Evolutionary conservation across 2,888 invertebrate species (phyloP).

Genomic region (Stenichneumon culpator): DNA sequence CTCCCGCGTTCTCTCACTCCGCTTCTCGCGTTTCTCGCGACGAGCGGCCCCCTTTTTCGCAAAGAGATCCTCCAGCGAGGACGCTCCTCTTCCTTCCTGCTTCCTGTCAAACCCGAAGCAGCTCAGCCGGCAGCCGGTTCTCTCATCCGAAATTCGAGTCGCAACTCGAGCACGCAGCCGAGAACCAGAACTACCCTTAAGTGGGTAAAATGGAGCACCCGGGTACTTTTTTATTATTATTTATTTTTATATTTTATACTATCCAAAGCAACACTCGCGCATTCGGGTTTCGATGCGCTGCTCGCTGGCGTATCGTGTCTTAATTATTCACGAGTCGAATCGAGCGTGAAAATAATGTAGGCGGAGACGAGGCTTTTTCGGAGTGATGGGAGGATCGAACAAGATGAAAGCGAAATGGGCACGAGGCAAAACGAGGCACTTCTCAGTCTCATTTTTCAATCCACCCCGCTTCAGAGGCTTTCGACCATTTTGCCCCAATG

Average conservation of each 20-base stretch:
- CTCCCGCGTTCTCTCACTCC: conserved; percentile 48
- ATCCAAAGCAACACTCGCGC: background rate
- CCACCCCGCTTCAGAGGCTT: no score
- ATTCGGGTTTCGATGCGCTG: background rate
- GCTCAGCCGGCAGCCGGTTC: background rate
- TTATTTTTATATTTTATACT: background rate
- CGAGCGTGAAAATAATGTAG: conserved; percentile 9
- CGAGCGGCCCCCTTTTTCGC: background rate
- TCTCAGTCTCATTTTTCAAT: no score
- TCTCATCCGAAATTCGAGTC: conserved; percentile 48
- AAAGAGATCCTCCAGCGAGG: conserved; percentile 34
- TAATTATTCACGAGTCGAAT: conserved; percentile 23
- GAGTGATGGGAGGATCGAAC: background rate
- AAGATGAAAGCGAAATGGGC: background rate
- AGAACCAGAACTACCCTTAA: conserved; percentile 6
- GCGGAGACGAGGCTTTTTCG: background rate
- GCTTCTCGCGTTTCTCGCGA: conserved; percentile 48
- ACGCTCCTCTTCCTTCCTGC: conserved; percentile 51
- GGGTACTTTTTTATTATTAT: background rate
- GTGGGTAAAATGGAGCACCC: background rate
- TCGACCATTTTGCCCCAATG: background rate
- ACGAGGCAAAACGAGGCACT: background rate
- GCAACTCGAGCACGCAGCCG: background rate
- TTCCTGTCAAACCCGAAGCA: conserved; percentile 33
- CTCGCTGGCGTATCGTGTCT: background rate